A percentile compares a stretch with the other conserved stretches of the same genome.
Conservation (phyloP, 2,888 invertebrate species). For the Drosophila monieri region DNA sequence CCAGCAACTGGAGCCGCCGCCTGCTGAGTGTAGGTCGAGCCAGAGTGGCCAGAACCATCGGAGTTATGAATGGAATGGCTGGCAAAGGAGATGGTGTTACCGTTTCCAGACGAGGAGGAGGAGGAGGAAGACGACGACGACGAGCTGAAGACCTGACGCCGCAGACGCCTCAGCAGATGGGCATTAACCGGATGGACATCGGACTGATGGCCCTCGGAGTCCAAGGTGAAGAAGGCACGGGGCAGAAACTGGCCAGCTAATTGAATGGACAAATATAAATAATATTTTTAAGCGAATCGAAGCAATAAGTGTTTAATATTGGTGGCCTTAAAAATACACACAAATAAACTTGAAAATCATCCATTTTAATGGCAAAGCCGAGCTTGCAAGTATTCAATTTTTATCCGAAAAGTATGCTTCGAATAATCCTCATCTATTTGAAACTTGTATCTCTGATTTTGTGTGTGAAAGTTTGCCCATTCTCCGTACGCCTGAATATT, state of each 20-base stretch:
- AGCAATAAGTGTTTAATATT: not conserved
- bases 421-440: not conserved
- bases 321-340: not conserved
- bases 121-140: conserved; percentile 69
- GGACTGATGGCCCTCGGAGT: conserved; percentile 79
- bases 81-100: conserved; percentile 39
- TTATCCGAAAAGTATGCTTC: conserved; percentile 5
- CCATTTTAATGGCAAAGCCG: not conserved
- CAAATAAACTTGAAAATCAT: conserved; percentile 1
- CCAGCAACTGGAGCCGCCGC: not conserved
- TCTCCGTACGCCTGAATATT: conserved; percentile 10
- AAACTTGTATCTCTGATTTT: conserved; percentile 1
- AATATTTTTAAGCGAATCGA: not conserved
- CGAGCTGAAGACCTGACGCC: conserved; percentile 60
- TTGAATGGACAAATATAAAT: not conserved
- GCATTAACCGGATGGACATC: conserved; percentile 73
- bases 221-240: conserved; percentile 78
- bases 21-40: conserved; percentile 37
- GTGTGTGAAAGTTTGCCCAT: conserved; percentile 31
- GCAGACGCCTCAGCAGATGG: conserved; percentile 76
- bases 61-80: conserved; percentile 34
- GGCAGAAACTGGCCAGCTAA: conserved; percentile 78
- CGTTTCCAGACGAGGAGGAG: conserved; percentile 52
- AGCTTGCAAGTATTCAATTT: not conserved
- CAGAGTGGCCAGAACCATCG: conserved; percentile 43